A percentile compares a stretch with the other conserved stretches of the same genome.
Evolutionary conservation across 2,888 invertebrate species (phyloP).

Genomic region (Belgica antarctica): DNA sequence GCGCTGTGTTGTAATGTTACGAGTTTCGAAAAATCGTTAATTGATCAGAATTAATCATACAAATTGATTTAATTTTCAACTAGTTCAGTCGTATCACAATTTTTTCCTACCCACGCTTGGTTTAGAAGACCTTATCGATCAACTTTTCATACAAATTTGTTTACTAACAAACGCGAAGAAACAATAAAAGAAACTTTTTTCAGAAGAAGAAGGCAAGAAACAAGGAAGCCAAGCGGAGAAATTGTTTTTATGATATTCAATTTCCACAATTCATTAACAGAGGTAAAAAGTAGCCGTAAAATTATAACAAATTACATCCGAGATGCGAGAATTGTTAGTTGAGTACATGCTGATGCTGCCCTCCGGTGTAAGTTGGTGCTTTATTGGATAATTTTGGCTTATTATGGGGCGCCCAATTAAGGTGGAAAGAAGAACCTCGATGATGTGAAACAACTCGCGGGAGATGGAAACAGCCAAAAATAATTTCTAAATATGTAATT

Average conservation of each 20-base stretch:
- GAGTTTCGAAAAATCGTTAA: no score
- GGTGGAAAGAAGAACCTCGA: not conserved
- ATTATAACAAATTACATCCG: slow-evolving; percentile 42
- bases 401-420: slow-evolving; percentile 43
- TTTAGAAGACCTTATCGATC: no score
- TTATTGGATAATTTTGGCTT: slow-evolving; percentile 30
- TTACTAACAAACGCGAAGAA: no score
- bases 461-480: not conserved
- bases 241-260: slow-evolving; percentile 44
- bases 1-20: no score
- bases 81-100: no score
- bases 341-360: not conserved
- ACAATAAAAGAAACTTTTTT: no score
- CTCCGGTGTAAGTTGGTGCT: slow-evolving; percentile 25
- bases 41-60: no score
- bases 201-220: not conserved
- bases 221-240: not conserved
- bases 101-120: no score
- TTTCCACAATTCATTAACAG: slow-evolving; percentile 42
- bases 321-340: slow-evolving; percentile 1
- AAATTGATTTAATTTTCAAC: no score
- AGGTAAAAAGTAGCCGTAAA: slow-evolving; percentile 31
- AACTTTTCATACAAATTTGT: no score
- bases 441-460: not conserved
- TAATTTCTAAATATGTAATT: not conserved